phyloP scores from a whole-genome alignment of 2,113 vertebrate species.

The Gymnarchus niloticus region DNA sequence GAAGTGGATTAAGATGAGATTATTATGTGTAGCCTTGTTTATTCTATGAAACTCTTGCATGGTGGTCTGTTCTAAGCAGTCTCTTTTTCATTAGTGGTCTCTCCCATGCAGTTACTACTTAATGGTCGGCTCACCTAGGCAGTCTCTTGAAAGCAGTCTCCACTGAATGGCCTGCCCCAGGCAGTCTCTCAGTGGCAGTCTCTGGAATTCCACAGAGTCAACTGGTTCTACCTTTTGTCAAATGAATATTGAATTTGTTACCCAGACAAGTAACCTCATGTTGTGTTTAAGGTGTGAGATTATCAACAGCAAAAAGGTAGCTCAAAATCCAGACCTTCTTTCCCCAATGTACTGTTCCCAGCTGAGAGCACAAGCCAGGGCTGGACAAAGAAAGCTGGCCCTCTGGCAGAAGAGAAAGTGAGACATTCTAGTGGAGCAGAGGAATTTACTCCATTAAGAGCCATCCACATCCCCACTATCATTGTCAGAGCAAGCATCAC shows the following conservation, averaged over 20 bases:
- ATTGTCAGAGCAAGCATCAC: not conserved
- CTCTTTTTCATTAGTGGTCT: not conserved
- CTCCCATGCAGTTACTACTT: not conserved
- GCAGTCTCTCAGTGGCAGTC: not conserved
- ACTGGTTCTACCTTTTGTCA: not conserved
- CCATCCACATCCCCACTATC: not conserved
- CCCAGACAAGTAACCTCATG: not conserved
- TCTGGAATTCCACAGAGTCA: not conserved
- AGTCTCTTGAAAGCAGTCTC: not conserved
- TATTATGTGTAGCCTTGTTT: not conserved
- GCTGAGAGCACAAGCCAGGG: not conserved
- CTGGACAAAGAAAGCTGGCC: not conserved
- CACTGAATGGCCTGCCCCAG: not conserved
- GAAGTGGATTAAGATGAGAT: not conserved
- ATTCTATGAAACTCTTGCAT: not conserved
- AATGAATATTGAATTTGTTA: not conserved
- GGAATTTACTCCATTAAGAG: not conserved
- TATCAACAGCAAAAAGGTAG: not conserved
- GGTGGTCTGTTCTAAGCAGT: not conserved
- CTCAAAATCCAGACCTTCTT: not conserved
- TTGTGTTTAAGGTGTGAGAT: not conserved
- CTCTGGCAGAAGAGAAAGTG: not conserved
- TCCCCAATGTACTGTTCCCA: not conserved
- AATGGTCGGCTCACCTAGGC: not conserved
- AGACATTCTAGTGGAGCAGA: not conserved